These are phyloP conservation scores for Sebastolobus altivelis DNA, from an alignment of 2,797 vertebrate species.

Conservation along the genomic window DNA sequence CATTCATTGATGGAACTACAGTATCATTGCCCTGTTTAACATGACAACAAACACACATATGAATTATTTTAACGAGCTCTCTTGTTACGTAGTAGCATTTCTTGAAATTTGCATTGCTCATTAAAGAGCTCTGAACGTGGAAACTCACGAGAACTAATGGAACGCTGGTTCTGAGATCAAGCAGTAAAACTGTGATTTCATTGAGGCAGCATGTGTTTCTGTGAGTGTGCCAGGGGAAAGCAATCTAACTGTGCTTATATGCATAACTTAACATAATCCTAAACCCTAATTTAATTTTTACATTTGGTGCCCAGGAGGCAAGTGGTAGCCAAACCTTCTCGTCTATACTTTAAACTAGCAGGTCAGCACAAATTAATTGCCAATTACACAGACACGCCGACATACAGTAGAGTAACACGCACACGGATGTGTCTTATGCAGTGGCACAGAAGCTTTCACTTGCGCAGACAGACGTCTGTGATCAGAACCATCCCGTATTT, in stretches of 20 bases:
- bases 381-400: constrained; percentile 16
- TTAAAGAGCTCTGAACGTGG: constrained; percentile 50
- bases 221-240: constrained; percentile 6
- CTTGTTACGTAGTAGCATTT: constrained; percentile 27
- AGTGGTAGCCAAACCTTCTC: constrained; percentile 29
- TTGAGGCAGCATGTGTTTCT: constrained; percentile 29
- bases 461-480: neutral
- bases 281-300: constrained; percentile 35
- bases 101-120: constrained; percentile 45
- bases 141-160: constrained; percentile 26
- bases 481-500: constrained; percentile 16
- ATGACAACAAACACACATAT: constrained; percentile 48
- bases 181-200: constrained; percentile 33
- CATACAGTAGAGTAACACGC: neutral
- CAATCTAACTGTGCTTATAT: constrained; percentile 36
- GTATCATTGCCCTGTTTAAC: constrained; percentile 41
- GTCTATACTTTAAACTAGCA: constrained; percentile 25
- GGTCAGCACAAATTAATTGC: constrained; percentile 58
- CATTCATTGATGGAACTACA: neutral
- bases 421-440: constrained; percentile 25
- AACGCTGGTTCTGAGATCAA: constrained; percentile 32
- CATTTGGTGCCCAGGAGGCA: constrained; percentile 29
- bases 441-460: constrained; percentile 18
- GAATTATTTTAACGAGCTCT: constrained; percentile 49
- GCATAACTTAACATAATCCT: constrained; percentile 53